Evolutionary conservation across 2,797 vertebrate genomes (phyloP).

Genomic region (Pangasius mekongensis): DNA sequence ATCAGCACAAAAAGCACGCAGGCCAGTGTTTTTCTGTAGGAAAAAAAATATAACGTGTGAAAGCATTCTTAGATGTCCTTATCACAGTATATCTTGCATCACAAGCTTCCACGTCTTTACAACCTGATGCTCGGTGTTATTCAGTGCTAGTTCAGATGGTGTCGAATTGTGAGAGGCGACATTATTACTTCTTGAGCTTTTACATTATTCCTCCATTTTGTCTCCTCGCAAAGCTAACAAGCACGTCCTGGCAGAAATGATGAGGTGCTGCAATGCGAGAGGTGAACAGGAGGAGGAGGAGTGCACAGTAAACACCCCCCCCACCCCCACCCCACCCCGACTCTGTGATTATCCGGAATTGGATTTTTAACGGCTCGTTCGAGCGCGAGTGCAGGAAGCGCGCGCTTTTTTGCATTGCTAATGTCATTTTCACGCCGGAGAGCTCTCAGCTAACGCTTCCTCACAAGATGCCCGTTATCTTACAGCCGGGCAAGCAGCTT

Average conservation of each 20-base stretch:
- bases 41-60: neutral
- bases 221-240: constrained; percentile 55
- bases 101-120: neutral
- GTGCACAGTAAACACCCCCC: constrained; percentile 68
- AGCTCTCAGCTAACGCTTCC: constrained; percentile 53
- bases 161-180: no score
- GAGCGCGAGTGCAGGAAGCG: constrained; percentile 63
- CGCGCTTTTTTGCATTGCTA: constrained; percentile 74
- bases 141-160: neutral
- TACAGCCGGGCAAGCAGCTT: neutral
- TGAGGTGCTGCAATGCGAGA: neutral
- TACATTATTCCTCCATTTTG: constrained; percentile 57
- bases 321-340: constrained; percentile 63
- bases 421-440: constrained; percentile 69
- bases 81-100: neutral
- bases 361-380: constrained; percentile 71
- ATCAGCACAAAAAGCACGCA: no score
- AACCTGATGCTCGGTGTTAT: neutral
- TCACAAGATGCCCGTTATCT: constrained; percentile 12
- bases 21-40: no score
- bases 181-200: constrained; percentile 46
- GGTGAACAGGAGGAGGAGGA: constrained; percentile 15
- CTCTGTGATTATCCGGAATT: constrained; percentile 73
- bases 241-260: constrained; percentile 38
- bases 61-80: neutral